These are phyloP conservation scores for Magallana nippona DNA, from an alignment of 2,888 invertebrate species.

Conservation along the genomic window DNA sequence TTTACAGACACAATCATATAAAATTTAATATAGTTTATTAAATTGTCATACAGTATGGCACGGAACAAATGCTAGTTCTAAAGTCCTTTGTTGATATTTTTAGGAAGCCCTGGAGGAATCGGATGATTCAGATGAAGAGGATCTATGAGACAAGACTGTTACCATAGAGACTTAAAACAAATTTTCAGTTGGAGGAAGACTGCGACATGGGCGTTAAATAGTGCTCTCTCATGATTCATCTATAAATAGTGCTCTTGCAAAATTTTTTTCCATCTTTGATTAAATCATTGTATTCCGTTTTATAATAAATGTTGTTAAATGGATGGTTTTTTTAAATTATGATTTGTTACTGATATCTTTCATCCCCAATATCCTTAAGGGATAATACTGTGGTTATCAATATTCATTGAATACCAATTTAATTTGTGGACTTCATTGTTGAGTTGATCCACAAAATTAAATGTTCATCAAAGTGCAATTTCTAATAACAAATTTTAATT, in stretches of 20 bases:
- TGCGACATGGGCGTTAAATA: not conserved
- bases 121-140: constrained; percentile 87
- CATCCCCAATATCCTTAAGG: no score
- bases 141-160: constrained; percentile 24
- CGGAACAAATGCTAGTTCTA: no score
- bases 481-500: no score
- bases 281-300: not conserved
- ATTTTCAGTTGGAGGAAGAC: no score
- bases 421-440: no score
- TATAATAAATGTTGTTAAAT: constrained; percentile 16
- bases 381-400: no score
- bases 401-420: no score
- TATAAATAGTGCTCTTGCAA: not conserved
- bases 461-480: no score
- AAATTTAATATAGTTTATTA: not conserved
- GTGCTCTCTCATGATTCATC: not conserved
- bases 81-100: constrained; percentile 44
- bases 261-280: not conserved
- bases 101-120: constrained; percentile 90
- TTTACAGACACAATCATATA: not conserved
- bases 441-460: no score
- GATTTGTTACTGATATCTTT: not conserved
- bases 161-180: not conserved
- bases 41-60: no score
- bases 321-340: not conserved